Percentiles rank a stretch among this genome's conserved stretches.
Evolutionary conservation across 2,797 vertebrate species (phyloP).

Genomic region (Chloroceryle inda): DNA sequence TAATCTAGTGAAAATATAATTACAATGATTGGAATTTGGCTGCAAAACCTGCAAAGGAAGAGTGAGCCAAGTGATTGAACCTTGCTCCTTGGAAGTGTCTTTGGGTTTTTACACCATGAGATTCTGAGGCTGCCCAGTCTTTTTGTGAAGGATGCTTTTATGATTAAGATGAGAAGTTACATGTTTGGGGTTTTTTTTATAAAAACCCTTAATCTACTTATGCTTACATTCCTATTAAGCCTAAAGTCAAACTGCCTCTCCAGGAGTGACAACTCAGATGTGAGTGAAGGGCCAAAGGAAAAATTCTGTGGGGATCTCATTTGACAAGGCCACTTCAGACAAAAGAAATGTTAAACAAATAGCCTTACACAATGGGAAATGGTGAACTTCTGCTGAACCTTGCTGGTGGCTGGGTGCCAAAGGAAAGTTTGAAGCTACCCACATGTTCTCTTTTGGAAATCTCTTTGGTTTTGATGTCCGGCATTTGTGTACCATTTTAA

Average conservation of each 20-base stretch:
- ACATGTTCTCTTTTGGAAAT: conserved; percentile 55
- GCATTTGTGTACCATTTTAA: neutral
- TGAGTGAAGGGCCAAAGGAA: conserved; percentile 61
- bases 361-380: conserved; percentile 72
- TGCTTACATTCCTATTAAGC: conserved; percentile 20
- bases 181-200: neutral
- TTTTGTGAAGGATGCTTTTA: neutral
- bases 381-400: conserved; percentile 74
- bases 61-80: neutral
- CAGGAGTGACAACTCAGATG: conserved; percentile 21
- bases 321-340: conserved; percentile 71
- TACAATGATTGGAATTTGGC: neutral
- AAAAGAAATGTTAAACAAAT: conserved; percentile 74
- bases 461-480: conserved; percentile 35
- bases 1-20: neutral
- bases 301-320: conserved; percentile 51
- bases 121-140: neutral
- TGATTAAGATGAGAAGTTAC: neutral
- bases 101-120: neutral
- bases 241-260: conserved; percentile 17
- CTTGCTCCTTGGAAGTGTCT: neutral
- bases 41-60: neutral
- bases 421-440: conserved; percentile 63
- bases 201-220: neutral
- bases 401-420: conserved; percentile 59